Conservation (phyloP, 2,797 vertebrate species). For the Sternarchorhynchus goeldii region DNA sequence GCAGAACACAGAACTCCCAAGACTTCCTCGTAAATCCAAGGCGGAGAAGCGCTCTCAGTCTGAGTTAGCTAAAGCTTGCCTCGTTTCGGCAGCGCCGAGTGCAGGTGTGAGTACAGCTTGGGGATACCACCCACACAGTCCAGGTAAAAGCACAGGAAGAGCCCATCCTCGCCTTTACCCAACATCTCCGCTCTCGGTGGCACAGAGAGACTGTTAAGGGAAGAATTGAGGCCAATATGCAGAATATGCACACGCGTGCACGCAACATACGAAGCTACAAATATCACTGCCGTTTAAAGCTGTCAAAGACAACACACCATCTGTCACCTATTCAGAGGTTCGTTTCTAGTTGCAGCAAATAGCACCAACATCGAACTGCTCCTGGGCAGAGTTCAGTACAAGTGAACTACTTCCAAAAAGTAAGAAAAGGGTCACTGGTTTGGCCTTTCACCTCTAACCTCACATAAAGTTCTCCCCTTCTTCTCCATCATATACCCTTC, state of each 20-base stretch:
- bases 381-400: neutral
- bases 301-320: neutral
- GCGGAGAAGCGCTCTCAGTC: neutral
- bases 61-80: slow-evolving; percentile 1
- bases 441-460: slow-evolving; percentile 6
- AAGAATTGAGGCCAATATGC: neutral
- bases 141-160: slow-evolving; percentile 46
- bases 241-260: neutral
- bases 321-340: neutral
- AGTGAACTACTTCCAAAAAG: neutral
- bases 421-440: neutral
- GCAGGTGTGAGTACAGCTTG: slow-evolving; percentile 34
- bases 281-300: no score
- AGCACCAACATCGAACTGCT: no score
- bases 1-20: neutral
- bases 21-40: neutral
- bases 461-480: neutral
- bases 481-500: neutral
- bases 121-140: slow-evolving; percentile 42
- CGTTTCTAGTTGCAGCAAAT: neutral
- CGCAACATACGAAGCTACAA: neutral
- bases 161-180: slow-evolving; percentile 17
- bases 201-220: slow-evolving; percentile 1
- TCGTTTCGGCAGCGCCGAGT: slow-evolving; percentile 11
- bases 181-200: neutral